Percentiles rank a stretch among this genome's conserved stretches.
Evolutionary conservation across 2,797 vertebrate genomes (phyloP).

Genomic region (Parauchenoglanis punctatus): DNA sequence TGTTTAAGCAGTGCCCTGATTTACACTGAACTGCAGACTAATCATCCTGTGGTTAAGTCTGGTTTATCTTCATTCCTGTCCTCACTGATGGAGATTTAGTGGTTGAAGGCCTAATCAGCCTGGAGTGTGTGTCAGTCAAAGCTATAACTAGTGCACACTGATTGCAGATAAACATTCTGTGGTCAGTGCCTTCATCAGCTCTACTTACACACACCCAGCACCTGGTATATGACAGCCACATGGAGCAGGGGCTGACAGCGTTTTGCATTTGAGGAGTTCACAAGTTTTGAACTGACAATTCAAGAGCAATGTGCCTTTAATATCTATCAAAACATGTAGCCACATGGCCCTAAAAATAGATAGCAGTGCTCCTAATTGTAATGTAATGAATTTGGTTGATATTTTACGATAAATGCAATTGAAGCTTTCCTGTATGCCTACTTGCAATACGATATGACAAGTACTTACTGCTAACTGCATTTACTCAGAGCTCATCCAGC

Average conservation of each 20-base stretch:
- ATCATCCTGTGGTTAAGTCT: slow-evolving; percentile 29
- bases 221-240: background rate
- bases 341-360: background rate
- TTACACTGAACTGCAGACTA: slow-evolving; percentile 15
- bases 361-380: background rate
- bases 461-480: background rate
- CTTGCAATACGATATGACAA: background rate
- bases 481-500: background rate
- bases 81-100: slow-evolving; percentile 23
- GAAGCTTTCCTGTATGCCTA: background rate
- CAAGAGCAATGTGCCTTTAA: background rate
- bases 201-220: slow-evolving; percentile 11
- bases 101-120: slow-evolving; percentile 41
- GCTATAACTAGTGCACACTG: slow-evolving; percentile 43
- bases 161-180: slow-evolving; percentile 50
- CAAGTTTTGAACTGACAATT: background rate
- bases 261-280: background rate
- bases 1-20: slow-evolving; percentile 33
- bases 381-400: background rate
- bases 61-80: slow-evolving; percentile 19
- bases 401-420: background rate
- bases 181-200: slow-evolving; percentile 28
- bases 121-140: slow-evolving; percentile 42
- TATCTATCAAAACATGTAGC: background rate
- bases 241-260: no score